Evolutionary conservation across 2,113 vertebrate genomes (phyloP).

Genomic region (Pterocles burchelli): DNA sequence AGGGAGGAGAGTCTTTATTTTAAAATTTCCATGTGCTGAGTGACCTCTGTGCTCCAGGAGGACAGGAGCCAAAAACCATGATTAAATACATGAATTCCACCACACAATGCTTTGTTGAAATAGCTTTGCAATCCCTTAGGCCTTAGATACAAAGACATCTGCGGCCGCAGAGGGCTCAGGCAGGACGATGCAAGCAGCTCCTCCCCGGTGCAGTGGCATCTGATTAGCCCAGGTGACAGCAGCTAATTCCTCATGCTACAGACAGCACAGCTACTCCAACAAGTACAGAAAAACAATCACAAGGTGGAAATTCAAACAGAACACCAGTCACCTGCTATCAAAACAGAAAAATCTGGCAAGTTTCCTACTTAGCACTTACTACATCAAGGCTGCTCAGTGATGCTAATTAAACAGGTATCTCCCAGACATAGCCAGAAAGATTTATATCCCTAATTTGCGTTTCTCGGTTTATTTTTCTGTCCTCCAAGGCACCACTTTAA

Average conservation of each 20-base stretch:
- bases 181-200: not conserved
- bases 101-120: not conserved
- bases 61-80: not conserved
- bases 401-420: constrained; percentile 47
- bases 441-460: constrained; percentile 30
- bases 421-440: not conserved
- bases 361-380: constrained; percentile 29
- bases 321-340: not conserved
- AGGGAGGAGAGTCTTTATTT: not conserved
- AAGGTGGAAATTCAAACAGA: not conserved
- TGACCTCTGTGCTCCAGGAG: not conserved
- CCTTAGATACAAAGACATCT: not conserved
- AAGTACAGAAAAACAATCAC: not conserved
- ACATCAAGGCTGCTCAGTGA: constrained; percentile 6
- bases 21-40: not conserved
- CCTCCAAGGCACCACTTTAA: not conserved
- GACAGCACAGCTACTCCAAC: not conserved
- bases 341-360: not conserved
- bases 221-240: not conserved
- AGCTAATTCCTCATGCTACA: not conserved
- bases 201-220: not conserved
- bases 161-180: not conserved
- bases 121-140: not conserved
- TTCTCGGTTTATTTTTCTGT: not conserved
- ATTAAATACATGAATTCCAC: not conserved